These are phyloP conservation scores for Myopa testacea DNA, from an alignment of 2,888 invertebrate species.

Conservation along the genomic window DNA sequence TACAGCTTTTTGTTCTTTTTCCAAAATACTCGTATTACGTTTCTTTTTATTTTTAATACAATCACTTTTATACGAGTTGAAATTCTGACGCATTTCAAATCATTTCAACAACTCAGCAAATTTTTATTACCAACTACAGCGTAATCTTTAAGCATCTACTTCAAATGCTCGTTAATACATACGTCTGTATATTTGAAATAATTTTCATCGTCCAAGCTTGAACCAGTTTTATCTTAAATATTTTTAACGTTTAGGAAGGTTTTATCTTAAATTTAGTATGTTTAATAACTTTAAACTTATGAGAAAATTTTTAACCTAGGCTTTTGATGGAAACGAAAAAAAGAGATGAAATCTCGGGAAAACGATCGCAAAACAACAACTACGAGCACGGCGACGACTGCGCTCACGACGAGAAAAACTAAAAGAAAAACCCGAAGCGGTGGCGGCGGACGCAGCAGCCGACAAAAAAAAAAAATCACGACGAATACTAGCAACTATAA, in stretches of 20 bases:
- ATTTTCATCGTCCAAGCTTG: not conserved
- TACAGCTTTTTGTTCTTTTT: slow-evolving; percentile 21
- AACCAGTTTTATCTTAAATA: not conserved
- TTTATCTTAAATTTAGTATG: not conserved
- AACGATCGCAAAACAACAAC: slow-evolving; percentile 18
- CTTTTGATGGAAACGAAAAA: slow-evolving; percentile 21
- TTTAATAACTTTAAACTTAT: not conserved
- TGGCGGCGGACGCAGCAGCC: not conserved
- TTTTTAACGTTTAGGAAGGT: not conserved
- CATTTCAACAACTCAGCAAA: slow-evolving; percentile 3
- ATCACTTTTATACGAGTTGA: slow-evolving; percentile 6
- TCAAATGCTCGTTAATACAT: not conserved
- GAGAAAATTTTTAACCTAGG: slow-evolving; percentile 24
- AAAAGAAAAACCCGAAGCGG: slow-evolving; percentile 20
- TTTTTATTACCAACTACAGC: not conserved
- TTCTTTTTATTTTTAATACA: slow-evolving; percentile 12
- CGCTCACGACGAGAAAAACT: not conserved
- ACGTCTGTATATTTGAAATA: not conserved
- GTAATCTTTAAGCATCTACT: not conserved
- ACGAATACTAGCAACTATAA: not conserved
- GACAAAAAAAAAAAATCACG: slow-evolving; percentile 25
- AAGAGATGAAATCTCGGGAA: slow-evolving; percentile 9
- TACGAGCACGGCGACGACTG: not conserved
- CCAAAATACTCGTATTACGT: not conserved
- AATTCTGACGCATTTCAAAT: slow-evolving; percentile 12